These are phyloP conservation scores for Carettochelys insculpta DNA, from an alignment of 2,113 vertebrate genomes.

Conservation along the genomic window DNA sequence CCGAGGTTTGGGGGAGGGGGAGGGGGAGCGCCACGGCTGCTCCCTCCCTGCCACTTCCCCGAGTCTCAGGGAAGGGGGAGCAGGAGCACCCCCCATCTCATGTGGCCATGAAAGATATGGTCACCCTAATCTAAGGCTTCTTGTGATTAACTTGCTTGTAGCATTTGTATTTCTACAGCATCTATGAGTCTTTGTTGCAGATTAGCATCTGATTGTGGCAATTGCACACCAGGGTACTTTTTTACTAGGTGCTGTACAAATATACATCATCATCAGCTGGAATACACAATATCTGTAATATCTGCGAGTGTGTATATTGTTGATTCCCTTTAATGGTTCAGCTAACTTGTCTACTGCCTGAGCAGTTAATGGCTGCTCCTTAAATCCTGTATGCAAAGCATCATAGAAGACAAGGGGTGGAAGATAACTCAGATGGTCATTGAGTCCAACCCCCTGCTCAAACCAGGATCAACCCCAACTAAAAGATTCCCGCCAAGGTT, in stretches of 20 bases:
- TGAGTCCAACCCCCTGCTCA: too few relatives aligned
- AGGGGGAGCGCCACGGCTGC: too few relatives aligned
- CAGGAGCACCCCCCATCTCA: too few relatives aligned
- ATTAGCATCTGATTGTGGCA: background rate
- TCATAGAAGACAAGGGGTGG: too few relatives aligned
- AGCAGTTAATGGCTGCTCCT: background rate
- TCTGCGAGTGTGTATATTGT: fast-evolving
- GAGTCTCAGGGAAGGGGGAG: too few relatives aligned
- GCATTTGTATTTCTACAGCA: background rate
- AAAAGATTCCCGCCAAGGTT: too few relatives aligned
- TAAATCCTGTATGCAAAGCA: background rate
- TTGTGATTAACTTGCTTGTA: background rate
- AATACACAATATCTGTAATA: background rate
- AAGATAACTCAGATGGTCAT: too few relatives aligned
- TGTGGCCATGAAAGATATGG: too few relatives aligned
- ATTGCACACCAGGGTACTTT: background rate
- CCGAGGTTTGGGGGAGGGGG: too few relatives aligned
- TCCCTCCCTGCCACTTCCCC: too few relatives aligned
- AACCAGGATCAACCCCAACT: too few relatives aligned
- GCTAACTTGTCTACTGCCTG: fast-evolving
- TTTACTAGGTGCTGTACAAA: background rate
- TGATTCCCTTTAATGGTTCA: fast-evolving
- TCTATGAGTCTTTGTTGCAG: fast-evolving
- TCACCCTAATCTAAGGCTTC: fast-evolving
- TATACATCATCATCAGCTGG: fast-evolving